These are phyloP conservation scores for Eonycteris spelaea DNA, from an alignment of 2,113 vertebrate species.

Conservation along the genomic window DNA sequence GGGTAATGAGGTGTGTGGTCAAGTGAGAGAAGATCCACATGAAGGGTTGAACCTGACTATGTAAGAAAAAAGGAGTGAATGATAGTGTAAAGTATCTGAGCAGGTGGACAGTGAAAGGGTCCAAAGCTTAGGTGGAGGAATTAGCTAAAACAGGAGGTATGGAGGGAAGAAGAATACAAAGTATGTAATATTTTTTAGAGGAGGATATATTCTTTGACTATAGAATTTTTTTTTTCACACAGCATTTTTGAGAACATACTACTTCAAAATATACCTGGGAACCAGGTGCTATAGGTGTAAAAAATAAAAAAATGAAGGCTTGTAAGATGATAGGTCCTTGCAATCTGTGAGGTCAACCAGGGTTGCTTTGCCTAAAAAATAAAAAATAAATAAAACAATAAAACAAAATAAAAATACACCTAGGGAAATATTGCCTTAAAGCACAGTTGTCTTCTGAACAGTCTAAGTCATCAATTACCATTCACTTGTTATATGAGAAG, in stretches of 20 bases:
- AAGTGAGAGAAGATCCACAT: background rate
- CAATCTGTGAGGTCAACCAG: too few species aligned
- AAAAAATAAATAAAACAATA: too few species aligned
- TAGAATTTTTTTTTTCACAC: background rate
- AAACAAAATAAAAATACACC: background rate
- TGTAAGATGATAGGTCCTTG: too few species aligned
- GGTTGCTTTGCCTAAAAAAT: too few species aligned
- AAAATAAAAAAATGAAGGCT: too few species aligned
- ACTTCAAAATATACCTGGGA: background rate
- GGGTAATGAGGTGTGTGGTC: background rate
- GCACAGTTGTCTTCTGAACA: background rate
- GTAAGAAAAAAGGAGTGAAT: background rate
- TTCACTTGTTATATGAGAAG: constrained; percentile 26
- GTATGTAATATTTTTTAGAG: background rate
- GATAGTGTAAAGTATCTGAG: background rate
- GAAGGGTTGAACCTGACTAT: background rate
- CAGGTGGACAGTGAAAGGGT: background rate
- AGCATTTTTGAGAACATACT: background rate
- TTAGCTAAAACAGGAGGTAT: background rate
- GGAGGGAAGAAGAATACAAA: background rate
- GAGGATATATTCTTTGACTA: background rate
- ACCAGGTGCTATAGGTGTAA: too few species aligned
- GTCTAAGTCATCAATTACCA: background rate
- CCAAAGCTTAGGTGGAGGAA: background rate
- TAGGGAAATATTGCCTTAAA: background rate